These are phyloP conservation scores for Oligia fasciuncula DNA, from an alignment of 2,888 invertebrate species.

Conservation along the genomic window DNA sequence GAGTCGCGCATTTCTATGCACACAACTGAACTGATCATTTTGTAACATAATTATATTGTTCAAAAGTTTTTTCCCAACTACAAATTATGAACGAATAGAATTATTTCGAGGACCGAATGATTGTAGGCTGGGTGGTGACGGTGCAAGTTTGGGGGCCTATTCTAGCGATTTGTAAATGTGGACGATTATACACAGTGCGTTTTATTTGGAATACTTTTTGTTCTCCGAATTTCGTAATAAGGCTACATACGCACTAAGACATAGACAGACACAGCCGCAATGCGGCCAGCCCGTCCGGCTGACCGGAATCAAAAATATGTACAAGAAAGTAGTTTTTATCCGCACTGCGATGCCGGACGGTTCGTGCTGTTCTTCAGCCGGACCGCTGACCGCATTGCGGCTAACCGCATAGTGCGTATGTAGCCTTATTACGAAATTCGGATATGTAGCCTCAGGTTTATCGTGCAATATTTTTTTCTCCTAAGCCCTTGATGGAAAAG, in stretches of 20 bases:
- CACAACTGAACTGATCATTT: constrained; percentile 86
- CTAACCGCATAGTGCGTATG: too few species aligned
- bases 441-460: neutral
- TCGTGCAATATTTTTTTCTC: neutral
- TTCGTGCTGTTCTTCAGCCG: too few species aligned
- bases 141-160: constrained; percentile 74
- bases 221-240: neutral
- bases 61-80: constrained; percentile 85
- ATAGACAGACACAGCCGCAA: too few species aligned
- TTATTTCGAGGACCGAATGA: constrained; percentile 87
- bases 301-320: too few species aligned
- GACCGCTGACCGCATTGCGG: too few species aligned
- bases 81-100: constrained; percentile 87
- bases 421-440: too few species aligned
- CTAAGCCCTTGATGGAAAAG: neutral
- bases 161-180: constrained; percentile 46
- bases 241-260: too few species aligned
- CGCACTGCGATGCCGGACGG: too few species aligned
- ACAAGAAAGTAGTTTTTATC: too few species aligned
- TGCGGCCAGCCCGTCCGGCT: too few species aligned
- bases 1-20: constrained; percentile 73
- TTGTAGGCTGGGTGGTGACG: constrained; percentile 83
- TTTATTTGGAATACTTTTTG: constrained; percentile 1
- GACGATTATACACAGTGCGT: neutral
- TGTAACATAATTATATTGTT: constrained; percentile 89